These are phyloP conservation scores for Psittacula echo DNA, from an alignment of 2,797 vertebrate genomes.

Conservation along the genomic window DNA sequence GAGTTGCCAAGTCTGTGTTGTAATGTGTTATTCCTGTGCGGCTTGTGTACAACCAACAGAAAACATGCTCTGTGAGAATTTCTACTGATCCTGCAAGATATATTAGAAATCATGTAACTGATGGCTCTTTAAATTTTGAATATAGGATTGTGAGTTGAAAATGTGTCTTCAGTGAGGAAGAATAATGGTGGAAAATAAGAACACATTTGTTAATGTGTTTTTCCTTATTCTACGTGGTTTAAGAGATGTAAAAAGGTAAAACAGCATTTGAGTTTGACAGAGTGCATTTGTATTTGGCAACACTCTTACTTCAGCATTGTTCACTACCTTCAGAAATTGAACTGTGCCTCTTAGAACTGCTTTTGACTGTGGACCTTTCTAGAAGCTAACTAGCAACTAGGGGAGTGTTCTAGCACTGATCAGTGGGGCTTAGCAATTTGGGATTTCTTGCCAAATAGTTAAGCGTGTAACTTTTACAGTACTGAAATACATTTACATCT, in stretches of 20 bases:
- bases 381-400: background rate
- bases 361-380: background rate
- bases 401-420: background rate
- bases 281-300: background rate
- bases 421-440: background rate
- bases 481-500: background rate
- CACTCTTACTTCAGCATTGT: background rate
- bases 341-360: background rate
- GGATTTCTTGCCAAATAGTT: background rate
- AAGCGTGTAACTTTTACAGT: background rate
- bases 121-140: background rate
- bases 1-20: background rate
- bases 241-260: background rate
- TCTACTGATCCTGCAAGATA: background rate
- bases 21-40: background rate
- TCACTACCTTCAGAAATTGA: background rate
- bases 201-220: background rate
- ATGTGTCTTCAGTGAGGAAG: background rate
- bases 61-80: background rate
- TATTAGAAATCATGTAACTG: background rate
- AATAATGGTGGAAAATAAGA: background rate
- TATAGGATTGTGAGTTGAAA: background rate
- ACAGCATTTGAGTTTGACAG: background rate
- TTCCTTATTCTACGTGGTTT: rapidly evolving
- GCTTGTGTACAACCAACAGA: background rate